Conservation (phyloP, 1,140 invertebrate genomes). For the Hycleus phaleratus region DNA sequence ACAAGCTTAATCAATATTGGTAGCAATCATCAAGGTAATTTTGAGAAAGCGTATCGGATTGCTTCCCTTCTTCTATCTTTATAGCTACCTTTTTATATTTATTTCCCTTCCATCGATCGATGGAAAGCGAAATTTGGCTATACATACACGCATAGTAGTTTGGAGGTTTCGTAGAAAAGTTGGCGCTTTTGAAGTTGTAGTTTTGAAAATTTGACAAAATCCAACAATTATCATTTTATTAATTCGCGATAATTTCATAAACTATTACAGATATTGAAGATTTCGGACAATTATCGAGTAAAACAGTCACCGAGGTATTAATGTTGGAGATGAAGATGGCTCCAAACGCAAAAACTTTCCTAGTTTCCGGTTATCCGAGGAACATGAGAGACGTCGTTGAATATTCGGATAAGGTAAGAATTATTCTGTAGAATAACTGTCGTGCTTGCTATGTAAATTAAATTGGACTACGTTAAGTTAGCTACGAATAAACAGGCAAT, state of each 20-base stretch:
- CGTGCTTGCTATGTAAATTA: too few relatives aligned
- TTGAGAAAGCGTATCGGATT: not conserved
- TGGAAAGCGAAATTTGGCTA: too few relatives aligned
- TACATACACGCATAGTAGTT: too few relatives aligned
- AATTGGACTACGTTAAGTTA: too few relatives aligned
- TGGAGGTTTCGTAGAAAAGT: too few relatives aligned
- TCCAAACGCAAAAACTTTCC: constrained; percentile 80
- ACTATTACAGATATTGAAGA: constrained; percentile 67
- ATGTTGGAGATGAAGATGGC: constrained; percentile 93
- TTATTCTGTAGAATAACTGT: not conserved
- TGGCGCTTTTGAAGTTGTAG: too few relatives aligned
- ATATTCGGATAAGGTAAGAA: constrained; percentile 77
- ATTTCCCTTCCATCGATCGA: too few relatives aligned
- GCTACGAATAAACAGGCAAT: too few relatives aligned
- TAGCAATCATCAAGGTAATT: constrained; percentile 29
- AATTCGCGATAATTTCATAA: not conserved
- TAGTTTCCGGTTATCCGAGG: constrained; percentile 92
- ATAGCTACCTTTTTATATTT: too few relatives aligned
- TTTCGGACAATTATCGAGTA: constrained; percentile 73
- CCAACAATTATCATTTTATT: too few relatives aligned
- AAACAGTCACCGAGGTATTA: constrained; percentile 78
- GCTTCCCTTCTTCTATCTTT: too few relatives aligned
- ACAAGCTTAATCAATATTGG: constrained; percentile 33
- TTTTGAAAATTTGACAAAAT: too few relatives aligned
- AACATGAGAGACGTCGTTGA: constrained; percentile 86